These are phyloP conservation scores for Sebastes aleutianus DNA, from an alignment of 2,797 vertebrate species.

Conservation along the genomic window DNA sequence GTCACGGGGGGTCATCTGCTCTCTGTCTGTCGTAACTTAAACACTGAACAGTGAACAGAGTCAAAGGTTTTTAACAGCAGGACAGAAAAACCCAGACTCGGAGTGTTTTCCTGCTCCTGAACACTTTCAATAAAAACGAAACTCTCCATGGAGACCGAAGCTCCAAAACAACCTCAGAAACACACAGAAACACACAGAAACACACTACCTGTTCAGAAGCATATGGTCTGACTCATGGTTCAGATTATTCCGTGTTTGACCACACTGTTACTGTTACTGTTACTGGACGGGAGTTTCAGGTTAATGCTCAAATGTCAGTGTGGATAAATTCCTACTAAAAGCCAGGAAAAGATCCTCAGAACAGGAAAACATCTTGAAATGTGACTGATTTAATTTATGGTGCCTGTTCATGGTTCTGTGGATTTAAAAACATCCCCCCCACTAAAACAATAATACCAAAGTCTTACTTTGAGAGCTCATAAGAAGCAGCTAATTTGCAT, in stretches of 20 bases:
- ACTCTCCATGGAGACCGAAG: slow-evolving; percentile 19
- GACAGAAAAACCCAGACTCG: neutral
- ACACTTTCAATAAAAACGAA: neutral
- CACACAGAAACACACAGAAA: neutral
- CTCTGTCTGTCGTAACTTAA: neutral
- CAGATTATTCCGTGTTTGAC: neutral
- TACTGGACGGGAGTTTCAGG: neutral
- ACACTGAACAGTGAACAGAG: neutral
- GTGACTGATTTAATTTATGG: neutral
- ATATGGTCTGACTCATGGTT: neutral
- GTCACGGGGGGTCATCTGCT: neutral
- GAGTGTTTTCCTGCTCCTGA: neutral
- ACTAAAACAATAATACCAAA: neutral
- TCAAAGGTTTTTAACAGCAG: neutral
- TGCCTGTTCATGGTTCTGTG: neutral
- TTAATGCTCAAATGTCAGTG: neutral
- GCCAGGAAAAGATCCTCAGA: neutral
- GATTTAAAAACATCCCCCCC: neutral
- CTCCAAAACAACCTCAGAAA: neutral
- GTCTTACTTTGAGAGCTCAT: neutral
- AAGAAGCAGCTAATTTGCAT: too few relatives aligned
- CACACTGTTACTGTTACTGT: neutral
- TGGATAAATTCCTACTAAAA: neutral
- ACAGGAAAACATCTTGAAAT: neutral
- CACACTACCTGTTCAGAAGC: slow-evolving; percentile 19